Percentiles rank a stretch among this genome's conserved stretches.
phyloP scores from a whole-genome alignment of 2,113 vertebrate species.

The Electrona antarctica region DNA sequence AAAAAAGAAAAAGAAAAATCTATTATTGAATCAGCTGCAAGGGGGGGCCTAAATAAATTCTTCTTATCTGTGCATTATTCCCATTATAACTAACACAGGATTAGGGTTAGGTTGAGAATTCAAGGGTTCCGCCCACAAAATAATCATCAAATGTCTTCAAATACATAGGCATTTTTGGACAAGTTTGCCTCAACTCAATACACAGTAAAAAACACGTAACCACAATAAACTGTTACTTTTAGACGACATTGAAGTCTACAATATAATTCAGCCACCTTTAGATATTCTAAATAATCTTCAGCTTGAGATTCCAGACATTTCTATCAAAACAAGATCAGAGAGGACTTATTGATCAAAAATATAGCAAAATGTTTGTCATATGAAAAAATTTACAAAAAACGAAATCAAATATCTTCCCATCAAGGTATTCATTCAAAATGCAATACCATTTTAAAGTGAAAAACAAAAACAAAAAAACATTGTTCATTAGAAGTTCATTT shows the following conservation, averaged over 20 bases:
- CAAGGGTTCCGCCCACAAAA: not conserved
- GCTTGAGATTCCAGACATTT: not conserved
- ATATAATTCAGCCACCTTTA: not conserved
- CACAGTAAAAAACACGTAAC: not conserved
- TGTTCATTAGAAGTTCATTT: slow-evolving; percentile 10
- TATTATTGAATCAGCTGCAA: not conserved
- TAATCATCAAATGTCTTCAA: not conserved
- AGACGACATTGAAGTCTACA: slow-evolving; percentile 14
- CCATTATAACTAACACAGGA: slow-evolving; percentile 1
- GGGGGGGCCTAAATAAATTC: not conserved
- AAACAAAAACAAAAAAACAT: slow-evolving; percentile 2
- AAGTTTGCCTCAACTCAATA: not conserved
- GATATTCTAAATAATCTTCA: not conserved
- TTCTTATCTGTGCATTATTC: not conserved
- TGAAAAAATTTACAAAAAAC: not conserved
- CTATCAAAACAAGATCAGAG: slow-evolving; percentile 1
- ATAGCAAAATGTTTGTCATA: not conserved
- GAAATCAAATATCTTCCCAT: not conserved
- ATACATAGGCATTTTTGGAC: not conserved
- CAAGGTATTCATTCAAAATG: slow-evolving; percentile 1
- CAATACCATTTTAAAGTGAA: slow-evolving; percentile 9
- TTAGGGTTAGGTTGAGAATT: not conserved
- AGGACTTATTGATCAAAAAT: slow-evolving; percentile 4
- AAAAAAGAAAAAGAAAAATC: not conserved
- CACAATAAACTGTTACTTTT: too few relatives aligned